A percentile compares a stretch with the other conserved stretches of the same genome.
Evolutionary conservation across 2,113 vertebrate genomes (phyloP).

Genomic region (Neodon shergylaensis): DNA sequence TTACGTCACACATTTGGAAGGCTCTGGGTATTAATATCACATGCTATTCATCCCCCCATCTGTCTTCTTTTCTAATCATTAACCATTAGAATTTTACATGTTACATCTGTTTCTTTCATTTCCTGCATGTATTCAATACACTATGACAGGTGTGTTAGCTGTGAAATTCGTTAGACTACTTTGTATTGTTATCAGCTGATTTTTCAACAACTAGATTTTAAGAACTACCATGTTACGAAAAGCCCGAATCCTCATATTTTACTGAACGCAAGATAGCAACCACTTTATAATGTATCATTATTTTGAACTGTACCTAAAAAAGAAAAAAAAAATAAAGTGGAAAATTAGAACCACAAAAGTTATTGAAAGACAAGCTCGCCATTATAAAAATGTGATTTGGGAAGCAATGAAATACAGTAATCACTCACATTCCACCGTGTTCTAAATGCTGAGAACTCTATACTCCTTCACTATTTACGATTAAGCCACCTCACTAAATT

Average conservation of each 20-base stretch:
- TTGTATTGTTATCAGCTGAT: not conserved
- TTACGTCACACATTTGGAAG: not conserved
- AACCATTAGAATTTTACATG: not conserved
- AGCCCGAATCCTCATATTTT: constrained; percentile 41
- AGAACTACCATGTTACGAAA: not conserved
- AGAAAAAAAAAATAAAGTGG: not conserved
- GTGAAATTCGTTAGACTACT: not conserved
- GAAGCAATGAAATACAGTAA: not conserved
- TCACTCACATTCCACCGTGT: not conserved
- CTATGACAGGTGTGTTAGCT: not conserved
- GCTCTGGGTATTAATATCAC: not conserved
- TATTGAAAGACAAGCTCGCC: not conserved
- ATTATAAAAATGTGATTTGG: not conserved
- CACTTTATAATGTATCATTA: not conserved
- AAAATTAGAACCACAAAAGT: constrained; percentile 35
- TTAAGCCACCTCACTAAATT: not conserved
- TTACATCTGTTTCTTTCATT: constrained; percentile 28
- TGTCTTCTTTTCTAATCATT: not conserved
- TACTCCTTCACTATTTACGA: not conserved
- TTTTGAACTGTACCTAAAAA: constrained; percentile 16
- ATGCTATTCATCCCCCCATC: not conserved
- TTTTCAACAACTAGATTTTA: not conserved
- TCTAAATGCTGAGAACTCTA: not conserved
- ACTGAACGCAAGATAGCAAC: not conserved
- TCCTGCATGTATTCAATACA: not conserved